Evolutionary conservation across 2,797 vertebrate genomes (phyloP).

Genomic region (Diplodus puntazzo): DNA sequence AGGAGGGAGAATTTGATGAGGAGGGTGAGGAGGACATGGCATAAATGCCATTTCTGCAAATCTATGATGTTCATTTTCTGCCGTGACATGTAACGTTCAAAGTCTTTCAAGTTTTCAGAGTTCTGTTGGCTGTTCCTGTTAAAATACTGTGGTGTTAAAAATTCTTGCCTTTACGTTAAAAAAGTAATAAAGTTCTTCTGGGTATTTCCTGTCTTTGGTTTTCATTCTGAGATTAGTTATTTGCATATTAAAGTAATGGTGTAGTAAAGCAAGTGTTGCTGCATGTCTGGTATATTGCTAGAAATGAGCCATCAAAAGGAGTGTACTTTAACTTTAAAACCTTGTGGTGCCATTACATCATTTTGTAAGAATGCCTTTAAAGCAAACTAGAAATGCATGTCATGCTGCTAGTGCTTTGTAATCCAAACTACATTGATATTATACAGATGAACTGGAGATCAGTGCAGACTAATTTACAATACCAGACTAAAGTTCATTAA

Average conservation of each 20-base stretch:
- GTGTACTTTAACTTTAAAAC: too few species aligned
- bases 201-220: too few species aligned
- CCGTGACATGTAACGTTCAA: constrained; percentile 44
- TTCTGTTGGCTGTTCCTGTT: constrained; percentile 69
- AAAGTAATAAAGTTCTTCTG: too few species aligned
- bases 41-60: constrained; percentile 57
- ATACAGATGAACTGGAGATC: neutral
- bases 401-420: neutral
- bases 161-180: constrained; percentile 9
- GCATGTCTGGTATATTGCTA: neutral
- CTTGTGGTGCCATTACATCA: neutral
- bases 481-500: neutral
- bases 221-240: too few species aligned
- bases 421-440: neutral
- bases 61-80: constrained; percentile 45
- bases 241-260: neutral
- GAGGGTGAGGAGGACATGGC: constrained; percentile 87
- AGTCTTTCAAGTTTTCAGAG: constrained; percentile 57
- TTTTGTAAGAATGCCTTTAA: neutral
- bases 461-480: too few species aligned
- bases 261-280: constrained; percentile 42
- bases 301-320: neutral
- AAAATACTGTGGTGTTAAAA: neutral
- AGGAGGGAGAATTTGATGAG: constrained; percentile 94
- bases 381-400: neutral